Base-by-base conservation (phyloP, 1,140 invertebrate species). In the Chymomyza costata region DNA sequence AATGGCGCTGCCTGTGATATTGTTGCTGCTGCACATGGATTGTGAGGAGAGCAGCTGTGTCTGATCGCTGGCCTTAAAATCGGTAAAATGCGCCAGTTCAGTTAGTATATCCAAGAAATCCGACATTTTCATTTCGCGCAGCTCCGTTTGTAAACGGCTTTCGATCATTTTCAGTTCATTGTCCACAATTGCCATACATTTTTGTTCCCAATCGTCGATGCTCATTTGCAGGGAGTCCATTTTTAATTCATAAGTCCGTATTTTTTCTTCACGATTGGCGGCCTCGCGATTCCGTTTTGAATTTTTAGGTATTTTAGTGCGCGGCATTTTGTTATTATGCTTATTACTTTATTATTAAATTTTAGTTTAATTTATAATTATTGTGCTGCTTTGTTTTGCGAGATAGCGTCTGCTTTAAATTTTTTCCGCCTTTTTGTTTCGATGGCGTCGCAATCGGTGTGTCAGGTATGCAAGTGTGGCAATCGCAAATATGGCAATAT, bases 301-400 rank as follows among this genome's bases (percentile, higher is more conserved):
- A 41, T 71, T 85, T 45, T 84, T 84, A 45, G 83, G 49, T 54
- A 85, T 56, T 51, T 85, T 85, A 10, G 83, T 85, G 21, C 83
- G 80, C 31, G 83, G 83, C 83, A 85, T 85, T 35, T 58, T 68
- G 2, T 19, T 21, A 17, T 47, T 19, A 34, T 10, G 8, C n/a
- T 34, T 34, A 11, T 2, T 49, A 37, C 16, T 15, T 6, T 1
- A 13, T 13, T 7, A 13, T 14, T 19, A n/a, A n/a, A n/a, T n/a
- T n/a, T n/a, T n/a, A n/a, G n/a, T n/a, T n/a, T n/a, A n/a, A n/a
- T n/a, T n/a, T n/a, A n/a, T n/a, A n/a, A n/a, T n/a, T n/a, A n/a
- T n/a, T n/a, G n/a, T n/a, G n/a, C n/a, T n/a, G n/a, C n/a, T n/a
- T n/a, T n/a, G n/a, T n/a, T n/a, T n/a, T n/a, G n/a, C n/a, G n/a